Evolutionary conservation across 2,113 vertebrate genomes (phyloP), one percentile per base, ranked within the genome.

Genomic region (Nibea albiflora): DNA sequence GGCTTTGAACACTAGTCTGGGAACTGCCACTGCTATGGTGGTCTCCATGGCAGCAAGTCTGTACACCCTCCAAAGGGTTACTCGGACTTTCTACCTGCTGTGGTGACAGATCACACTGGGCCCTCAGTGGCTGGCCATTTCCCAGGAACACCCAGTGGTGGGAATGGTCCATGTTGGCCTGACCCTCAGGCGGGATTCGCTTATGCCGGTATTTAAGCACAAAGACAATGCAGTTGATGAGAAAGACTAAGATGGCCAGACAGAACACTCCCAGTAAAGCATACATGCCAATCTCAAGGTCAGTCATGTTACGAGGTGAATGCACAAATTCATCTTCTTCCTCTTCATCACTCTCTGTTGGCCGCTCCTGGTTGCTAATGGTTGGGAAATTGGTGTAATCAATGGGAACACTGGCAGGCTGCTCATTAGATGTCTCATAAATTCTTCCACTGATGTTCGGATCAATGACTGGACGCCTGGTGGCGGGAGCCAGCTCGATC

Each of bases 131-230:
- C 87, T 99, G 97, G 74, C 98, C 98, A 0, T 98, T 99, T 39
- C 98, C 98, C 89, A 99, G 86, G 90, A 99, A 99, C 87, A 99
- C 98, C 98, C 98, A 99, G 92, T 99, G 98, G 88, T 99, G 98
- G 3, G 98, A 99, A 64, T 99, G 98, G 94, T 99, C 98, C 96
- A 96, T 97, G 93, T 98, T 99, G 94, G 97, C 98, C 93, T 99
- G 97, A 44, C 98, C 98, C 80, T 99, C 98, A 0, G 98, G 97
- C 0, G 98, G 98, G 85, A 99, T 97, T 52, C 98, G 95, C 92
- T 99, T 99, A 86, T 99, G 98, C 49, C 97, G 96, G 84, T 99
- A 99, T 44, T 98, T 98, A 3, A 99, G 95, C 88, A 99, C 98
- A 5, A 99, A 99, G 52, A 99, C 98, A 3, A 99, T 97, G 90